Evolutionary conservation across 2,113 vertebrate species (phyloP), one percentile per base, ranked within the genome.

Genomic region (Carassius auratus): DNA sequence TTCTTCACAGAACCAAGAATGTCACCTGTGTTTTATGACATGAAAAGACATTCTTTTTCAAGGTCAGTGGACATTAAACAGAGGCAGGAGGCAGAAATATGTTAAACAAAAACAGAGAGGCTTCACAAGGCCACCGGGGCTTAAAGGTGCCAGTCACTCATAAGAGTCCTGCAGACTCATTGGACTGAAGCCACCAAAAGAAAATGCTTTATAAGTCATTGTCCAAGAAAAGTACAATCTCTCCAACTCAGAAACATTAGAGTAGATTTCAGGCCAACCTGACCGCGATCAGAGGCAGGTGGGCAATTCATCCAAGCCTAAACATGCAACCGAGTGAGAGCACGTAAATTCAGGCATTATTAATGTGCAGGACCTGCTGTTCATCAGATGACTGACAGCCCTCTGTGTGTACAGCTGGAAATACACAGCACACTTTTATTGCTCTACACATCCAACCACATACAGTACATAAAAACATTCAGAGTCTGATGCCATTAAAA

Each of bases 101-200:
- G 85, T 87, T 91, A 86, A 91, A 87, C 86, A 88, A 93, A 93
- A 94, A 92, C 88, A 89, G 89, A 88, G 87, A 89, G 52, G 83
- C 89, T 81, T 89, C 90, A 92, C 87, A 55, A 89, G 75, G 86
- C 91, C 45, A 66, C 77, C 30, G 88, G 89, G 87, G 77, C 86
- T 86, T 89, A 38, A 84, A 68, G 85, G 86, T 75, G 92, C 92
- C 92, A 92, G 93, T 92, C 90, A 89, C 83, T 93, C 92, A 90
- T 91, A 91, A 77, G 88, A 92, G 89, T 91, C 89, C 89, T 89
- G 85, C 91, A 93, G 91, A 90, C 84, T 90, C 89, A 61, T 86
- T 88, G 81, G 88, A 86, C 66, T 88, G n/a, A 73, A 61, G 68
- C 81, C 78, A 89, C 89, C 75, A 81, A 89, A 90, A 87, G 84